Conservation (phyloP, 2,888 invertebrate genomes). For the Strigamia transsilvanica region DNA sequence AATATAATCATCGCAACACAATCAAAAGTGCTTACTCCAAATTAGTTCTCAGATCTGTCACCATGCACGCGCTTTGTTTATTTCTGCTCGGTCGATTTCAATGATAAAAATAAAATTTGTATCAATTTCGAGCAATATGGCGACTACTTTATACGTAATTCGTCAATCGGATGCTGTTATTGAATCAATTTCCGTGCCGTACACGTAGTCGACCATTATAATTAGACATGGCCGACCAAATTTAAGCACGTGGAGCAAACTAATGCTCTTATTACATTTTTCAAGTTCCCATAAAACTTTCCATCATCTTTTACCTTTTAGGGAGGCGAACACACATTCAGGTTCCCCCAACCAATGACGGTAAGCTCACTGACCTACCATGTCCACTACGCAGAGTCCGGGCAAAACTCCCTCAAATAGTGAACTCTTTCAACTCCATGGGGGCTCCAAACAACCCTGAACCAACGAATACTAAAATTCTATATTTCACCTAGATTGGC, state of each 20-base stretch:
- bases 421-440: too few relatives aligned
- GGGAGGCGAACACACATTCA: neutral
- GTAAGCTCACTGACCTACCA: too few relatives aligned
- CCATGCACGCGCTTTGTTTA: neutral
- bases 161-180: neutral
- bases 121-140: neutral
- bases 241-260: neutral
- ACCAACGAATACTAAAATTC: too few relatives aligned
- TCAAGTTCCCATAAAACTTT: neutral
- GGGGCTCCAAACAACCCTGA: too few relatives aligned
- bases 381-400: too few relatives aligned
- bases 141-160: neutral
- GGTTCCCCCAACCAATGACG: too few relatives aligned
- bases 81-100: neutral
- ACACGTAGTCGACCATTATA: neutral
- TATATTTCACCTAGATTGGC: too few relatives aligned
- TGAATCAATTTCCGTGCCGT: slow-evolving; percentile 4
- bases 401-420: too few relatives aligned
- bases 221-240: neutral
- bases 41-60: neutral
- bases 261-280: neutral
- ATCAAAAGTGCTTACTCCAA: too few relatives aligned
- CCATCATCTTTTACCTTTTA: too few relatives aligned
- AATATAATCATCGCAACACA: too few relatives aligned
- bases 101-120: neutral